Base-by-base conservation (phyloP, 2,888 invertebrate genomes). In the Mythimna vitellina region DNA sequence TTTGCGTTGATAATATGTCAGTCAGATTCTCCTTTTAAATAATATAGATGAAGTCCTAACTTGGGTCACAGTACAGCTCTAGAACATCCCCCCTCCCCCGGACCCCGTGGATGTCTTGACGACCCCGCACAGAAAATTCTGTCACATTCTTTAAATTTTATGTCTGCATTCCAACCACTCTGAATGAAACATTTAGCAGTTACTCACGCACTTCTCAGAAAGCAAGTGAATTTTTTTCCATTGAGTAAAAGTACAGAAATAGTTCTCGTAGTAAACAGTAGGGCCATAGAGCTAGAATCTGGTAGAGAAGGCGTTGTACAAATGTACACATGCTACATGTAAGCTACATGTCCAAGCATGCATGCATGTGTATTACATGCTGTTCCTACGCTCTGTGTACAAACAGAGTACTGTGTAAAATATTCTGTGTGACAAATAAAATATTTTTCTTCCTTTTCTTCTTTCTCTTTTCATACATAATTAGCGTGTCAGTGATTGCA, bases 201-300 rank as follows among this genome's bases (percentile, higher is more conserved):
- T 61, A 66, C 62, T 46, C 46, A 46, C 20, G 17, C 7, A 25
- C 25, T 35, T 17, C 49, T 62, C 9, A 12, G 49, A 35, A 25
- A n/a, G 29, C 29, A 29, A 29, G 5, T 32, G 54, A 29, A 46
- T 57, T 49, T 58, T 57, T 46, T 70, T 57, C 6, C 66, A 58
- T 66, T 70, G 57, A 70, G 57, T n/a, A 29, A 65, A 70, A 8
- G 38, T 29, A 38, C 67, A 17, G 57, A 70, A 70, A 66, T 66
- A 70, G 57, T 38, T 58, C 6, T 14, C n/a, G 70, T 58, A 49
- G 70, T 70, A 70, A 58, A 70, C 35, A 58, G 35, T 35, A 25
- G 54, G 42, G 6, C 60, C 38, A 42, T 17, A 38, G 42, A 25
- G n/a, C 38, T 1, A n/a, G 17, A 22, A 17, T 10, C 1, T 10